Percentiles rank a stretch among this genome's conserved stretches.
Conservation (phyloP, 2,888 invertebrate genomes). For the Xestoiulus laeticollis region DNA sequence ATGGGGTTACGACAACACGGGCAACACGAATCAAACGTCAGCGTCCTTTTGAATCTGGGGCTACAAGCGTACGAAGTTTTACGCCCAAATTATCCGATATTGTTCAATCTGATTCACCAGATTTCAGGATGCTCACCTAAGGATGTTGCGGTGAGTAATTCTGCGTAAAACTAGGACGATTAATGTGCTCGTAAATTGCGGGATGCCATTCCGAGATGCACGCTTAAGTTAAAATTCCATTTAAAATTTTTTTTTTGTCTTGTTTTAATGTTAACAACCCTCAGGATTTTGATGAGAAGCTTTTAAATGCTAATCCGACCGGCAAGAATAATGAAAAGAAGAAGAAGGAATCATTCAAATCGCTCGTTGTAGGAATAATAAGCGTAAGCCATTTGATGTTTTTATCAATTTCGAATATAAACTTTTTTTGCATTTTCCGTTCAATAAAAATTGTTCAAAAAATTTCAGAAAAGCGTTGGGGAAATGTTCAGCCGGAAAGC, state of each 20-base stretch:
- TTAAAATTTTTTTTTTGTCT: too few relatives aligned
- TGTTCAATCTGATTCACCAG: conserved; percentile 73
- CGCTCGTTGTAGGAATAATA: conserved; percentile 62
- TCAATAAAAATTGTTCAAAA: conserved; percentile 43
- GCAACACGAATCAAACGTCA: conserved; percentile 88
- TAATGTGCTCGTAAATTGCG: neutral
- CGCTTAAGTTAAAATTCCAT: too few relatives aligned
- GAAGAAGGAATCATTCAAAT: conserved; percentile 87
- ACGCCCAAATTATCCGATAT: conserved; percentile 75
- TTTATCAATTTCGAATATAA: neutral
- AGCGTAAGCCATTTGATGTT: conserved; percentile 60
- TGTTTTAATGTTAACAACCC: neutral
- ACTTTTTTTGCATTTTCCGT: neutral
- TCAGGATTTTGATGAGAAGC: conserved; percentile 85
- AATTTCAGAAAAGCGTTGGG: conserved; percentile 78
- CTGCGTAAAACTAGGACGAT: neutral
- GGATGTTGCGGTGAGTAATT: conserved; percentile 73
- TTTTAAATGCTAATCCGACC: conserved; percentile 68
- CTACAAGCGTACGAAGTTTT: conserved; percentile 86
- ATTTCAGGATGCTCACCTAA: conserved; percentile 79
- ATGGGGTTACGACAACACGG: conserved; percentile 86
- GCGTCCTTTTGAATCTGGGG: conserved; percentile 79
- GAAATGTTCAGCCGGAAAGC: conserved; percentile 89
- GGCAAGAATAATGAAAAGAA: conserved; percentile 86
- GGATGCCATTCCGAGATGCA: too few relatives aligned